These are phyloP conservation scores for Mesorhabditis sp. DNA, from an alignment of 2,888 invertebrate genomes.

Conservation along the genomic window DNA sequence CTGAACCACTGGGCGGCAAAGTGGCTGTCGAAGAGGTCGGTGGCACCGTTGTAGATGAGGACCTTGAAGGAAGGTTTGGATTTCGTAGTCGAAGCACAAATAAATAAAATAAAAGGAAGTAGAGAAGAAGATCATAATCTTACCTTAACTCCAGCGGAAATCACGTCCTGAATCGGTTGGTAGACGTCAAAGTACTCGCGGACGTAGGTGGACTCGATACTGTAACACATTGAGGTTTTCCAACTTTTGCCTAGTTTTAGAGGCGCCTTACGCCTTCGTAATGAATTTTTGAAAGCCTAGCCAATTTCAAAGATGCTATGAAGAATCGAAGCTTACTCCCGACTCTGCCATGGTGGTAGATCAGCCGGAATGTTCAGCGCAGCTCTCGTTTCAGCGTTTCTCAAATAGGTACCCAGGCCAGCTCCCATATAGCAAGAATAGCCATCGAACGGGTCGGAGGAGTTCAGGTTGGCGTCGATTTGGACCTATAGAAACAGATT, in stretches of 20 bases:
- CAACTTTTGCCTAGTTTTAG: too few relatives aligned
- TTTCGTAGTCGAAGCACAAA: too few relatives aligned
- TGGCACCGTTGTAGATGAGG: not conserved
- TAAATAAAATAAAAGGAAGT: conserved; percentile 30
- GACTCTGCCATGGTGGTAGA: conserved; percentile 15
- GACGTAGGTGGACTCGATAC: too few relatives aligned
- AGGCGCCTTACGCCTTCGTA: too few relatives aligned
- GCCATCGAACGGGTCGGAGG: conserved; percentile 36
- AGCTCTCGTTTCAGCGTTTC: conserved; percentile 32
- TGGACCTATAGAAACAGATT: not conserved
- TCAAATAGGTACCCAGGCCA: conserved; percentile 41
- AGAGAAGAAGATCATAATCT: too few relatives aligned
- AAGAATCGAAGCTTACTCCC: too few relatives aligned
- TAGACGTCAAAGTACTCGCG: too few relatives aligned
- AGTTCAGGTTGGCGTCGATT: conserved; percentile 41
- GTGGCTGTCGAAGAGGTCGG: not conserved
- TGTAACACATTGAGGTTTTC: too few relatives aligned
- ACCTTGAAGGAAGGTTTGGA: conserved; percentile 4
- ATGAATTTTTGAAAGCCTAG: too few relatives aligned
- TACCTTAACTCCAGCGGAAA: too few relatives aligned
- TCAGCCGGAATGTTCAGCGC: conserved; percentile 45
- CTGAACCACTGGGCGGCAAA: conserved; percentile 5
- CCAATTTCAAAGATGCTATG: too few relatives aligned
- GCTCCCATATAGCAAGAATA: conserved; percentile 44
- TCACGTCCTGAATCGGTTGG: too few relatives aligned